Conservation (phyloP, 2,797 vertebrate genomes). For the Gallinago nigripennis region DNA sequence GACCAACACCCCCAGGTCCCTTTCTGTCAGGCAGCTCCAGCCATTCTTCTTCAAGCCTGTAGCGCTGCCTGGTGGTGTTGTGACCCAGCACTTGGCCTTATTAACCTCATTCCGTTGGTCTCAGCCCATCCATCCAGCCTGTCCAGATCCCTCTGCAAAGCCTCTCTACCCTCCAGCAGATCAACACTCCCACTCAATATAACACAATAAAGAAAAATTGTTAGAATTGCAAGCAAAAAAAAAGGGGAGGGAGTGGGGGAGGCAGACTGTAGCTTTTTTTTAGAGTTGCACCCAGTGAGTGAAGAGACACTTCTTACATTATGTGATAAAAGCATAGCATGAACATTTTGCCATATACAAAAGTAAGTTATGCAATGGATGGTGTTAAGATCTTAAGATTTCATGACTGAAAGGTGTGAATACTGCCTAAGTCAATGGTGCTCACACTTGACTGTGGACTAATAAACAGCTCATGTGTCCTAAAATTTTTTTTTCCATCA, state of each 20-base stretch:
- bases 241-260: fast-evolving
- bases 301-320: background rate
- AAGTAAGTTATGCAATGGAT: background rate
- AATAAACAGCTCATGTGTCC: background rate
- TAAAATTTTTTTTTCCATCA: background rate
- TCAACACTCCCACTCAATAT: too few species aligned
- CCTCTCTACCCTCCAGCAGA: too few species aligned
- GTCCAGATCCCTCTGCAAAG: too few species aligned
- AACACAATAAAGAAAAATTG: background rate
- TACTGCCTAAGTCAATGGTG: background rate
- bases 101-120: too few species aligned
- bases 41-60: too few species aligned
- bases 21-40: too few species aligned
- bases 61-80: too few species aligned
- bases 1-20: too few species aligned
- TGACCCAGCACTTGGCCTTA: too few species aligned
- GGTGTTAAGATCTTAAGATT: background rate
- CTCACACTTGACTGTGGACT: background rate
- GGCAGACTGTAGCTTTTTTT: fast-evolving
- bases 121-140: too few species aligned
- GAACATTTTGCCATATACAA: background rate
- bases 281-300: background rate
- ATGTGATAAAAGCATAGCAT: background rate
- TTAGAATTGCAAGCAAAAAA: background rate
- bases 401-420: background rate